These are phyloP conservation scores for Drosophila obscura DNA, from an alignment of 1,140 invertebrate genomes.

Conservation along the genomic window DNA sequence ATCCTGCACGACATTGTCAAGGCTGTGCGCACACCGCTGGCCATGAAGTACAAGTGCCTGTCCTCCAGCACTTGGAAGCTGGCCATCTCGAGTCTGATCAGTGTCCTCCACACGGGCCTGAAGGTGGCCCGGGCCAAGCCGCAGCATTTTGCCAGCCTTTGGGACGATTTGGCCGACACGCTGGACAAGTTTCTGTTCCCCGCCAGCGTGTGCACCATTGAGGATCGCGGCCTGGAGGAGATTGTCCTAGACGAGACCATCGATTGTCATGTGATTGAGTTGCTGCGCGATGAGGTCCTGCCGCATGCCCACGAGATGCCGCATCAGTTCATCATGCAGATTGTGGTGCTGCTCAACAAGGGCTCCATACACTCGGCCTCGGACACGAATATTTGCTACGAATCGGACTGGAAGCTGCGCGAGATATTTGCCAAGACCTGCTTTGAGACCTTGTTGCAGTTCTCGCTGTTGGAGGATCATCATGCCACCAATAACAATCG, in stretches of 20 bases:
- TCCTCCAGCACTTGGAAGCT: slow-evolving; percentile 94
- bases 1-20: slow-evolving; percentile 91
- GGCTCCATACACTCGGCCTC: slow-evolving; percentile 97
- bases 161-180: slow-evolving; percentile 93
- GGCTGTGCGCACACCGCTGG: slow-evolving; percentile 89
- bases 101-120: slow-evolving; percentile 92
- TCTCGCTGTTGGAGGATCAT: slow-evolving; percentile 91
- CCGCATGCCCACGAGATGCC: slow-evolving; percentile 92
- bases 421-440: slow-evolving; percentile 98
- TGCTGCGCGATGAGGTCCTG: slow-evolving; percentile 93
- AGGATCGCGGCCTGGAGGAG: slow-evolving; percentile 91
- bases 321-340: slow-evolving; percentile 92
- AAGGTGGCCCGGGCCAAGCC: slow-evolving; percentile 93
- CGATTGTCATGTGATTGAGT: slow-evolving; percentile 94
- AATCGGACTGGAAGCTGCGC: slow-evolving; percentile 92
- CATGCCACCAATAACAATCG: slow-evolving; percentile 78
- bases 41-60: slow-evolving; percentile 93
- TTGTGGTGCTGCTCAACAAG: slow-evolving; percentile 95
- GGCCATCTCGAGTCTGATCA: slow-evolving; percentile 91
- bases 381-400: slow-evolving; percentile 88
- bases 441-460: slow-evolving; percentile 97
- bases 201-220: slow-evolving; percentile 85
- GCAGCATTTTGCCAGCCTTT: slow-evolving; percentile 89
- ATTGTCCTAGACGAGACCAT: slow-evolving; percentile 92
- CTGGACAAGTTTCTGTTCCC: slow-evolving; percentile 97